Conservation (phyloP, 2,888 invertebrate species). For the Caenorhabditis sp. region DNA sequence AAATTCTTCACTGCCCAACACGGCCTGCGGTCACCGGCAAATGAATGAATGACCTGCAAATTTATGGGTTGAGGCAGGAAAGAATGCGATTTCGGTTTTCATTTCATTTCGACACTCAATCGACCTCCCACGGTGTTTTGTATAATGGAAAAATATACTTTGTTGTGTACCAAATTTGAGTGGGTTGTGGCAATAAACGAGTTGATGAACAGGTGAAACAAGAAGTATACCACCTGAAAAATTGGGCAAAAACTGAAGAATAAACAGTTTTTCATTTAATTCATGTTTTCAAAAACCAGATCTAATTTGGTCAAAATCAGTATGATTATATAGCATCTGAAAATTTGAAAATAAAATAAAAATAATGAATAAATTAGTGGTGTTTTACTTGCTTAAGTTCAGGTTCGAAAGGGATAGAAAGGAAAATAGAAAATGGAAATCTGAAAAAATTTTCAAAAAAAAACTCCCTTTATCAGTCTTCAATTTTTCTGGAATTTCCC, state of each 20-base stretch:
- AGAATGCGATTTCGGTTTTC: neutral
- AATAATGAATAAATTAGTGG: too few relatives aligned
- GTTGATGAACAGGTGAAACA: neutral
- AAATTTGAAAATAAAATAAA: too few relatives aligned
- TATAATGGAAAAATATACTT: too few relatives aligned
- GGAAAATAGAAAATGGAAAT: too few relatives aligned
- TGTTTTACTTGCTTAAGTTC: too few relatives aligned
- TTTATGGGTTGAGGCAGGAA: conserved; percentile 46
- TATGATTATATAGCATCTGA: too few relatives aligned
- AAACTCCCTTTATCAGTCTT: neutral
- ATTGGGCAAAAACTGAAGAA: neutral
- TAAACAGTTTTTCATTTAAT: neutral
- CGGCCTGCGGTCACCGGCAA: conserved; percentile 21
- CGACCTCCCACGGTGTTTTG: neutral
- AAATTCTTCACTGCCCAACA: conserved; percentile 22
- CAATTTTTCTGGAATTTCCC: conserved; percentile 2
- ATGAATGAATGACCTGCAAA: conserved; percentile 40
- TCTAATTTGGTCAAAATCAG: neutral
- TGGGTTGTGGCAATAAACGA: neutral
- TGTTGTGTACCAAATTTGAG: neutral
- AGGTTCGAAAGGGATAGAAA: too few relatives aligned
- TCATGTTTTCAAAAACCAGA: neutral
- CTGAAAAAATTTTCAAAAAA: neutral
- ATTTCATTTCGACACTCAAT: conserved; percentile 4
- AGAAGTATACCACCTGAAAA: neutral